These are phyloP conservation scores for Prenolepis imparis DNA, from an alignment of 2,888 invertebrate species.

Conservation along the genomic window DNA sequence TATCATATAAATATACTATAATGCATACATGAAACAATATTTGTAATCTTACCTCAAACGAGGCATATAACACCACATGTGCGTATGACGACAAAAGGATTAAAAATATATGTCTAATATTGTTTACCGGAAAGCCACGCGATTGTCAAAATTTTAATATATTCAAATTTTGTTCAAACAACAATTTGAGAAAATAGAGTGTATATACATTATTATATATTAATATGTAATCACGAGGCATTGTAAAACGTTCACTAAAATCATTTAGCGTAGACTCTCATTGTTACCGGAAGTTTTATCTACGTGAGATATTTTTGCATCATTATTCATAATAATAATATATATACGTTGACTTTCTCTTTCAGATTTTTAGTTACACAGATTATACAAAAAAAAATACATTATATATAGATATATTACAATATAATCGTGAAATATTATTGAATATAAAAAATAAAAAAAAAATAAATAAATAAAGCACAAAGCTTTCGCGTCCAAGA, in stretches of 20 bases:
- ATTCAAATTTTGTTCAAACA: neutral
- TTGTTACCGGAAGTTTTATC: neutral
- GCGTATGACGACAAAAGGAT: neutral
- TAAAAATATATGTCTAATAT: neutral
- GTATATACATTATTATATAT: too few relatives aligned
- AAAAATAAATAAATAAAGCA: neutral
- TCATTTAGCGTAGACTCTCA: neutral
- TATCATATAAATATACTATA: neutral
- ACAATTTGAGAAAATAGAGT: neutral
- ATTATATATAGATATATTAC: neutral
- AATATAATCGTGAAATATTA: neutral
- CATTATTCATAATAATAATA: neutral
- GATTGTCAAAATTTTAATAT: neutral
- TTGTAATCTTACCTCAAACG: neutral
- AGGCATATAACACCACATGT: neutral
- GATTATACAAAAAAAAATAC: neutral
- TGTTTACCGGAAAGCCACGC: neutral
- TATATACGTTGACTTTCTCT: neutral
- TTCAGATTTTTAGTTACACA: neutral
- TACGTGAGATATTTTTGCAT: neutral
- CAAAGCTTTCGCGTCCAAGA: too few relatives aligned
- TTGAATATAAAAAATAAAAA: neutral
- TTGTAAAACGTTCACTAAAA: neutral
- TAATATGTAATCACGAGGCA: neutral
- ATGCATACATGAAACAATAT: neutral